phyloP scores from a whole-genome alignment of 2,797 vertebrate species.

The Takifugu ocellatus region DNA sequence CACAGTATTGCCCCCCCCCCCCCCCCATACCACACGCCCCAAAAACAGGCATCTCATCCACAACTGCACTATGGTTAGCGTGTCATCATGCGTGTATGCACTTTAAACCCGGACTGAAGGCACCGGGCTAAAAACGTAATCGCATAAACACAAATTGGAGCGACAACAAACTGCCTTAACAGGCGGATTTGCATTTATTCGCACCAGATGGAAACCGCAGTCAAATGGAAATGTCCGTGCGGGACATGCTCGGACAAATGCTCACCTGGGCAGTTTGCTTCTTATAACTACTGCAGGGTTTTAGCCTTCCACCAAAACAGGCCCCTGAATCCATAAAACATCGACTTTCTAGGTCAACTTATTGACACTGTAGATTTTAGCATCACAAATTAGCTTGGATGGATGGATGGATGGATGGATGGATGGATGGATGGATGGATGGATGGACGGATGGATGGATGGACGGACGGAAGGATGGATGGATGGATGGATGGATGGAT shows the following conservation, averaged over 20 bases:
- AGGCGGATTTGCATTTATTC: slow-evolving; percentile 34
- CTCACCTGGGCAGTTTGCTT: background rate
- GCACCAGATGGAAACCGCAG: slow-evolving; percentile 22
- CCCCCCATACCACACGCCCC: slow-evolving; percentile 50
- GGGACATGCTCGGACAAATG: slow-evolving; percentile 3
- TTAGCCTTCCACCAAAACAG: no score
- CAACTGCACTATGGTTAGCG: slow-evolving; percentile 36
- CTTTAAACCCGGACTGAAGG: slow-evolving; percentile 51
- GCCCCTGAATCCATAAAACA: no score
- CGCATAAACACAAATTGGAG: slow-evolving; percentile 52
- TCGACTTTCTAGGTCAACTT: no score
- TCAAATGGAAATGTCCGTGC: background rate
- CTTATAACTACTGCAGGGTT: no score
- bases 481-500: no score
- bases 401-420: no score
- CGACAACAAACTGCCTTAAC: slow-evolving; percentile 50
- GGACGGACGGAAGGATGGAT: background rate
- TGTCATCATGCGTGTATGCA: slow-evolving; percentile 41
- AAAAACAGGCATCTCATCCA: slow-evolving; percentile 56
- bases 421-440: no score
- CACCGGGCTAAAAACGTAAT: slow-evolving; percentile 34
- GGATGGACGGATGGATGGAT: background rate
- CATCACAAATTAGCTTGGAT: no score
- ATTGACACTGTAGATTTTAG: no score
- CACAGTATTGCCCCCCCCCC: slow-evolving; percentile 45